Evolutionary conservation across 2,888 invertebrate species (phyloP), one percentile per base, ranked within the genome.

Genomic region (Oscheius sp.): DNA sequence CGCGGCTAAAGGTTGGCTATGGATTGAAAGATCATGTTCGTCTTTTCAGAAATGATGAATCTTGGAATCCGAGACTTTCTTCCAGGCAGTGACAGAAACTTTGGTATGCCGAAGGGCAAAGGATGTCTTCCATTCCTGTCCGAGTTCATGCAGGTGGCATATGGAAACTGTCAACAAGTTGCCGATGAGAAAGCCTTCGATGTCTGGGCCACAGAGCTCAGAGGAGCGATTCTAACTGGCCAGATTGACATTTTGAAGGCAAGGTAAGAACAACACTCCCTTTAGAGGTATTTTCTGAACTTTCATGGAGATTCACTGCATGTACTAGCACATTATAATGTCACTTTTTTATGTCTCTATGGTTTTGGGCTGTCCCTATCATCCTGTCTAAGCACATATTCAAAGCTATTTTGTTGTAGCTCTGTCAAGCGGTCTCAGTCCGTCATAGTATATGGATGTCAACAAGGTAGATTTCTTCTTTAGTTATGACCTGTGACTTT

Each of bases 61-160:
- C 37, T 68, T 1, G 68, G 68, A 68, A 21, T 68, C n/a, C 53
- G 55, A 21, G 86, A 88, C 66, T 76, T 88, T 33, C 65, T 87
- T 29, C 84, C 88, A 1, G 82, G 82, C 9, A 83, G 86, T 7
- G 79, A 79, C 35, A 76, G 77, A 29, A 88, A 88, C 74, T 88
- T 88, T 66, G 88, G 88, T 1, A 63, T 88, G 51, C 83, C 82
- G 37, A 83, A 82, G 60, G 88, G 88, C 21, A 82, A 85, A 86
- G 87, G 88, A 9, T 88, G 88, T 74, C 80, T 88, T 10, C 88
- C 88, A 9, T 88, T 88, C 76, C 78, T 88, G n/a, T 83, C 83
- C 3, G 88, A 88, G 66, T 86, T 88, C 75, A 88, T 88, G 88
- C 86, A 85, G 78, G 80, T 82, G 65, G 85, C 84, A 2, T 88